These are phyloP conservation scores for Delichon dasypus DNA, from an alignment of 2,797 vertebrate species.

Conservation along the genomic window DNA sequence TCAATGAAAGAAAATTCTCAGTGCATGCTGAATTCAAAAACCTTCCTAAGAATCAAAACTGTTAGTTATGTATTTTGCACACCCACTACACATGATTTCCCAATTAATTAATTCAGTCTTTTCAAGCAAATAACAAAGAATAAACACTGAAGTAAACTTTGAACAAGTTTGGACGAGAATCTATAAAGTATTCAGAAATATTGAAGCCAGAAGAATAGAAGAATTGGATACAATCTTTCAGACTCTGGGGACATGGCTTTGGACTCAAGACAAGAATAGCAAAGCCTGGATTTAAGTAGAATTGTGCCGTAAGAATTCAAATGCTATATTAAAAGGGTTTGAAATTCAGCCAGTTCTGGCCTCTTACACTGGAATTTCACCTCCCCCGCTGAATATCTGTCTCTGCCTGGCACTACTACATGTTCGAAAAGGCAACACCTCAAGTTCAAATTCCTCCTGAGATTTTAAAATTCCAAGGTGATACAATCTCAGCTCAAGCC, in stretches of 20 bases:
- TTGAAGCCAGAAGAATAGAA: background rate
- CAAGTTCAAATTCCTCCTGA: constrained; percentile 25
- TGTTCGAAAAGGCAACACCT: background rate
- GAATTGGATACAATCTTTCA: background rate
- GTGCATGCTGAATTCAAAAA: background rate
- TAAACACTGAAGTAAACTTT: constrained; percentile 1
- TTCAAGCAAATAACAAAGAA: constrained; percentile 2
- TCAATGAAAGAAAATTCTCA: background rate
- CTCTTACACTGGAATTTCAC: background rate
- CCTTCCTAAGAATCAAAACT: background rate
- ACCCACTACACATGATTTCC: background rate
- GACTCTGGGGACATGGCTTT: background rate
- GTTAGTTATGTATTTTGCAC: background rate
- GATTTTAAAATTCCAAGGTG: constrained; percentile 52
- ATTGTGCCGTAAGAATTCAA: background rate
- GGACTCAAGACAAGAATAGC: background rate
- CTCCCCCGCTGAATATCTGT: background rate
- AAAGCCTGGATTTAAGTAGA: background rate
- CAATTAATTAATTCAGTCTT: background rate
- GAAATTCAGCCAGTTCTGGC: background rate
- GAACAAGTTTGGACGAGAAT: background rate
- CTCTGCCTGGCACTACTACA: background rate
- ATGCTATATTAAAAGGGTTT: background rate
- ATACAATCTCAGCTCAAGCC: background rate
- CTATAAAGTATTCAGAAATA: background rate